Evolutionary conservation across 2,888 invertebrate genomes (phyloP).

Genomic region (Apodemia mormo): DNA sequence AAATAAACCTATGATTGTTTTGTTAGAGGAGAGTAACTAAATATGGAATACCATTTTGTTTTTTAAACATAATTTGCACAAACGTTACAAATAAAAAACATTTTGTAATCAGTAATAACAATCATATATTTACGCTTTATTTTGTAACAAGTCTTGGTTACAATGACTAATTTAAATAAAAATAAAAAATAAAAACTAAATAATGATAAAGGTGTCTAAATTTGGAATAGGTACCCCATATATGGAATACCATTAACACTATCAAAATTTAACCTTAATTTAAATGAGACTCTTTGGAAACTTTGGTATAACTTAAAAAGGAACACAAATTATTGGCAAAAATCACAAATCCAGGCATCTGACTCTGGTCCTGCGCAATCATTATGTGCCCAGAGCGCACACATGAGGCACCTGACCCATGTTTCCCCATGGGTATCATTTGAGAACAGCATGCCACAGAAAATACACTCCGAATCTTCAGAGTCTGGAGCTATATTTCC

Average conservation of each 20-base stretch:
- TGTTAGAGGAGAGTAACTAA: no score
- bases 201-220: not conserved
- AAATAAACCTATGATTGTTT: no score
- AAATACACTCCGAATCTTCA: conserved; percentile 4
- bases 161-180: conserved; percentile 8
- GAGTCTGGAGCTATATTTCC: not conserved
- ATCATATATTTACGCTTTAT: conserved; percentile 19
- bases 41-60: conserved; percentile 12
- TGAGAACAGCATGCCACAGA: no score
- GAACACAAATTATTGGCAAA: not conserved
- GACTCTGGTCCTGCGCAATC: not conserved
- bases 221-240: not conserved
- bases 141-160: conserved; percentile 11
- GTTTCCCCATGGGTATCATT: no score
- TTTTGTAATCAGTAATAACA: conserved; percentile 17
- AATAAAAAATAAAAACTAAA: conserved; percentile 13
- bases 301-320: not conserved
- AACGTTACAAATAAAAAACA: conserved; percentile 17
- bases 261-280: not conserved
- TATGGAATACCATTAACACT: not conserved
- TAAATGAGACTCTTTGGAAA: not conserved
- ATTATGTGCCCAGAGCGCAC: no score
- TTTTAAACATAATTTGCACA: conserved; percentile 11
- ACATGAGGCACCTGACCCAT: no score
- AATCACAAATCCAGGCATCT: conserved; percentile 1